Evolutionary conservation across 35 echinoderm and acorn worm species (phyloP).

Genomic region (Apostichopus parvimensis): DNA sequence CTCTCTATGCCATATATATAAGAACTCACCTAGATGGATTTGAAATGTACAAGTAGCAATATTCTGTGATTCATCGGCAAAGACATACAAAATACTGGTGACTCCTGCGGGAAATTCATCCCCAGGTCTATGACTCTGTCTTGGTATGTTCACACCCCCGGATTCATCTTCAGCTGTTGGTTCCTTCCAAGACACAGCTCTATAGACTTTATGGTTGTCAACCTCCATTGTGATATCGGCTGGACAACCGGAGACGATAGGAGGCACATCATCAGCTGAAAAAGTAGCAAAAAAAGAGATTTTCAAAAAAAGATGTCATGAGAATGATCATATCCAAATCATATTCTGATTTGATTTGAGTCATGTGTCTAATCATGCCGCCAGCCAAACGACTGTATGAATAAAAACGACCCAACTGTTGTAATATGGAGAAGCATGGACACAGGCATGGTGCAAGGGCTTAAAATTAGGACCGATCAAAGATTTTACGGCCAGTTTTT

Average conservation of each 20-base stretch:
- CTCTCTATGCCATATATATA: no score
- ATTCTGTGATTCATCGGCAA: conserved; percentile 19
- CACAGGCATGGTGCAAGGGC: no score
- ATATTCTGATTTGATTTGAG: no score
- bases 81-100: conserved; percentile 10
- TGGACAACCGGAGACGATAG: not conserved
- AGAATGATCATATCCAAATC: no score
- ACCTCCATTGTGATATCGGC: not conserved
- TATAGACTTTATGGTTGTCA: not conserved
- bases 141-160: not conserved
- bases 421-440: no score
- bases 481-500: no score
- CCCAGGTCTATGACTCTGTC: conserved; percentile 4
- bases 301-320: no score
- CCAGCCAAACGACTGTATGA: no score
- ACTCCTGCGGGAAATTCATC: conserved; percentile 12
- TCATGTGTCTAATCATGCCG: no score
- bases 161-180: conserved; percentile 13
- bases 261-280: not conserved
- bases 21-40: not conserved
- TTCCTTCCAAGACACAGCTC: not conserved
- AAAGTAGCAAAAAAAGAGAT: no score
- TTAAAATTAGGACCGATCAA: no score
- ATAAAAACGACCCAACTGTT: no score
- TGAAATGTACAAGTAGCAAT: not conserved